Base-by-base conservation (phyloP, 2,113 vertebrate species). In the Nesogale talazaci region DNA sequence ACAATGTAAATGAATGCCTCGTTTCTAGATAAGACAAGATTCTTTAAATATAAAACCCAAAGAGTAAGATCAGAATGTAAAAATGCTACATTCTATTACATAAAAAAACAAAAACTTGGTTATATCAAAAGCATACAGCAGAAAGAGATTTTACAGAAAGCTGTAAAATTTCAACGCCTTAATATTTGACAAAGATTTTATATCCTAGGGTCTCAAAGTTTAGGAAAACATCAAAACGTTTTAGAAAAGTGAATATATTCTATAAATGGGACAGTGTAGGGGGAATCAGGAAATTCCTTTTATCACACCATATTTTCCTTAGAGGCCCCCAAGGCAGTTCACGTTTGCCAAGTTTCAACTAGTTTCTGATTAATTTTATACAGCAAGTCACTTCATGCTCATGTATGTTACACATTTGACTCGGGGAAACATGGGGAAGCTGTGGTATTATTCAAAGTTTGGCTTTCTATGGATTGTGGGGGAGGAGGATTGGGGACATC, bases 341-440 rank as follows among this genome's bases (percentile, higher is more conserved):
- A 52, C 90, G 59, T 86, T 95, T 96, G 82, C 76, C 85, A 90
- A 83, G 81, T 90, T 91, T 84, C 34, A 75, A 5, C 74, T 95
- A 78, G 29, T 70, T 92, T 25, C 65, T 92, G 31, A 75, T 87
- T 93, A 79, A 91, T 87, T 94, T 86, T 78, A 31, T 56, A 87
- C 31, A 94, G 86, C 80, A 84, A 52, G 1, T 86, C 87, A 82
- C 38, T 91, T 95, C 74, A 88, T 95, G 92, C 61, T 74, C 40
- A 89, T 46, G 34, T 88, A 67, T 52, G 69, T 91, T 75, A 80
- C 8, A 1, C 36, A 92, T 91, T 94, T 87, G 79, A 91, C 79
- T 96, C 91, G 79, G 89, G 91, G 95, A 89, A 91, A 67, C 57
- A n/a, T 87, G 84, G 92, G 91, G 81, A 94, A 89, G 31, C 42